Base-by-base conservation (phyloP, 1,140 invertebrate genomes). In the Pseudomyrmex flavicornis region DNA sequence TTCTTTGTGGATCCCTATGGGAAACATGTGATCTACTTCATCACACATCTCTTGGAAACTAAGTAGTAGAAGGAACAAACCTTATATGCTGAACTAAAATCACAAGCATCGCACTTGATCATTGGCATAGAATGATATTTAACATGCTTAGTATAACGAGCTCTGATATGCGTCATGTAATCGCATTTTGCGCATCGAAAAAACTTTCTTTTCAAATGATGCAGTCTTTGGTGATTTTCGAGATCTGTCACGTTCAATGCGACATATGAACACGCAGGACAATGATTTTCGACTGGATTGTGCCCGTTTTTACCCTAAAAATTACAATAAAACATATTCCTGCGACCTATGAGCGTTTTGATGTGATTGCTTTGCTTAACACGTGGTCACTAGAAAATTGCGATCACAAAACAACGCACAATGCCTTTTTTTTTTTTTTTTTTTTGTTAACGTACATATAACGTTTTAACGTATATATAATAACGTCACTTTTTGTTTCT, bases 111-210 rank as follows among this genome's bases (percentile, higher is more conserved):
- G 94, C 98, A 99, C 92, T 99, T 98, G 85, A 98, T 98, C 96
- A 98, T 98, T 70, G 97, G 97, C 97, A 98, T 97, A 56, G 97
- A 97, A 93, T 98, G 97, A 91, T 98, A 98, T 90, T 98, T 98
- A n/a, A 98, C 97, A 91, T 99, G 98, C 92, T 98, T 98, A 50
- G 97, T 98, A 92, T 97, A 99, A 63, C 98, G 96, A 1, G 97
- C 96, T 90, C 97, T 97, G 85, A 98, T 97, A 91, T 98, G 97
- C 0, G 98, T 99, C 75, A 97, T 97, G 92, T 98, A 99, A 85
- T 96, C 97, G 93, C 98, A 99, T 93, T 98, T 98, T 77, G 95
- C 95, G 93, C 98, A 99, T 13, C 97, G 96, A 94, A 98, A 98
- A 92, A 98, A 97, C 70, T 95, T 95, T 69, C 96, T 92, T 82